Evolutionary conservation across 2,888 invertebrate species (phyloP).

Genomic region (Sepiola atlantica): DNA sequence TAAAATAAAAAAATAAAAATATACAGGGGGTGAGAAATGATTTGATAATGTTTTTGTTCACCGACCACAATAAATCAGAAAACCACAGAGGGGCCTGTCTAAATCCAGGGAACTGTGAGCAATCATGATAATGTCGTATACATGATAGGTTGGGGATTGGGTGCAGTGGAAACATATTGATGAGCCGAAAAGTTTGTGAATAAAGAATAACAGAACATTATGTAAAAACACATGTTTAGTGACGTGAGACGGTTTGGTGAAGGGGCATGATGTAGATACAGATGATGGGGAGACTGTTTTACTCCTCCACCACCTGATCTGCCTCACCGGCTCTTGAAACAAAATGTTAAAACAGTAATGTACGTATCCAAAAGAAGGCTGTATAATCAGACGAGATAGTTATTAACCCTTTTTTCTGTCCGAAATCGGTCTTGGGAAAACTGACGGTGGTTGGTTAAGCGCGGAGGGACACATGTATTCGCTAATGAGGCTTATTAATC

Average conservation of each 20-base stretch:
- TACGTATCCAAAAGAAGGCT: neutral
- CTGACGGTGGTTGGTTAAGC: neutral
- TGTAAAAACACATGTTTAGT: neutral
- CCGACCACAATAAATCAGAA: neutral
- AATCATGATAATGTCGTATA: neutral
- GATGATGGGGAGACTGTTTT: neutral
- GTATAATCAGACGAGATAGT: neutral
- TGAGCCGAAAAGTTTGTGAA: neutral
- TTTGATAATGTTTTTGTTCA: neutral
- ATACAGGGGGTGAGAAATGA: neutral
- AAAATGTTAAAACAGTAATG: neutral
- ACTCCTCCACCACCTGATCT: neutral
- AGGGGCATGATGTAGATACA: neutral
- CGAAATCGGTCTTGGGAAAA: neutral
- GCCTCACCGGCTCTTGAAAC: too few species aligned
- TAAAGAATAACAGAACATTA: neutral
- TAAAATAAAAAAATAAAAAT: neutral
- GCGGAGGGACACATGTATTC: neutral
- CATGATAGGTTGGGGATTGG: neutral
- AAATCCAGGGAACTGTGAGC: neutral
- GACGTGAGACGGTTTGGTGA: neutral
- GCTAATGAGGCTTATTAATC: neutral
- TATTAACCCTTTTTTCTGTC: neutral
- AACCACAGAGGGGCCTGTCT: conserved; percentile 3
- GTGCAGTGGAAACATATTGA: neutral